phyloP scores from a whole-genome alignment of 2,888 invertebrate species.

The Ornithoptera alexandrae region DNA sequence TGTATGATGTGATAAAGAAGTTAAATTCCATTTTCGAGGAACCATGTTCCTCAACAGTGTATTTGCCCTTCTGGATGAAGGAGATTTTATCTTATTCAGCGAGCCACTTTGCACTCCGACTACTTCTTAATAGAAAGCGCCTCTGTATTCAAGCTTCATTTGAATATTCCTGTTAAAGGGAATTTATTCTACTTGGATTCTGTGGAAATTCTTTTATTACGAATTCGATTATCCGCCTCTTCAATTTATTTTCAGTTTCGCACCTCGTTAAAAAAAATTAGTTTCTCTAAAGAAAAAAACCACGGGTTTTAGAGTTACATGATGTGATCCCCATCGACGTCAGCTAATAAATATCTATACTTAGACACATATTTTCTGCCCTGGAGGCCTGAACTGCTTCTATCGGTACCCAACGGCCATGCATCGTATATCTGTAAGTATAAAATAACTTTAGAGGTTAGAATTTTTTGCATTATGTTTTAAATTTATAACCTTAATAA shows the following conservation, averaged over 20 bases:
- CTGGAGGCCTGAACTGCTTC: too few relatives aligned
- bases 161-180: constrained; percentile 29
- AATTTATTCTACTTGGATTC: constrained; percentile 28
- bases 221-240: constrained; percentile 25
- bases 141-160: constrained; percentile 31
- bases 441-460: too few relatives aligned
- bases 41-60: constrained; percentile 17
- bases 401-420: too few relatives aligned
- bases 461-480: too few relatives aligned
- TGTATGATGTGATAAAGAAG: constrained; percentile 1
- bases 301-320: too few relatives aligned
- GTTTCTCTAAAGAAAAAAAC: too few relatives aligned
- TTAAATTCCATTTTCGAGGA: constrained; percentile 11
- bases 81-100: constrained; percentile 30
- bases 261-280: neutral
- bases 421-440: too few relatives aligned
- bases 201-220: constrained; percentile 28
- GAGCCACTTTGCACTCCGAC: constrained; percentile 30
- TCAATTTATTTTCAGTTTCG: constrained; percentile 15
- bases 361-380: too few relatives aligned
- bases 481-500: too few relatives aligned
- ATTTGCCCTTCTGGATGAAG: constrained; percentile 24
- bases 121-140: constrained; percentile 31
- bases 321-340: too few relatives aligned
- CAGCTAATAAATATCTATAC: too few relatives aligned